Conservation (phyloP, 2,113 vertebrate genomes). For the Chrysemys picta region DNA sequence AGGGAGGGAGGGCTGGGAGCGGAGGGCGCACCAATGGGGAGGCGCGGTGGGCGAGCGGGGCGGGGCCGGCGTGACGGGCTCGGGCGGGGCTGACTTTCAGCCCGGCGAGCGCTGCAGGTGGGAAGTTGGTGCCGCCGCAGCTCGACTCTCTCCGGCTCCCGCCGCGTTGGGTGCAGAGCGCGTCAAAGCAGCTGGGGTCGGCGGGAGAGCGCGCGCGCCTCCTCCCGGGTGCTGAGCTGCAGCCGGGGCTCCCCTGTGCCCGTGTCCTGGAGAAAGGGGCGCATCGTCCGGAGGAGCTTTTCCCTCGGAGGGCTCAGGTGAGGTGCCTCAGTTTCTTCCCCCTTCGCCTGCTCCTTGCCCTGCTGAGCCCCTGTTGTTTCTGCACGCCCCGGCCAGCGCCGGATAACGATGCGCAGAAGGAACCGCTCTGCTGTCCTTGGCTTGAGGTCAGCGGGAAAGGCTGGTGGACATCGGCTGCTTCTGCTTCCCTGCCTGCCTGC, state of each 20-base stretch:
- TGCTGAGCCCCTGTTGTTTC: neutral
- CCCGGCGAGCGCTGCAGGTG: constrained; percentile 77
- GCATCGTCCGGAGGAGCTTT: neutral
- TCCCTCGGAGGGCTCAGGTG: constrained; percentile 64
- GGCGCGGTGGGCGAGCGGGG: neutral
- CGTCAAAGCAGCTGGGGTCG: neutral
- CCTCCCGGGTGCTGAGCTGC: neutral
- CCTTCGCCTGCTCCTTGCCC: neutral
- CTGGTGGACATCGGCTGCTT: constrained; percentile 5
- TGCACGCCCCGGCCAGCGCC: neutral
- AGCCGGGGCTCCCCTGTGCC: neutral
- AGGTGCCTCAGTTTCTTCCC: constrained; percentile 13
- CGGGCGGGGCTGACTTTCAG: neutral
- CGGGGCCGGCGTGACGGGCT: neutral
- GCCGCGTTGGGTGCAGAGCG: neutral
- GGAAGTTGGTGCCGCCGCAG: constrained; percentile 48
- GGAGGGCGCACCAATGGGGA: constrained; percentile 29
- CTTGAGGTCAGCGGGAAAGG: constrained; percentile 73
- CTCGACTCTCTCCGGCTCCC: neutral
- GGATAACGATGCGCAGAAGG: constrained; percentile 5
- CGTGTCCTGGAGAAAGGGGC: constrained; percentile 39
- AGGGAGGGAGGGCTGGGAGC: neutral
- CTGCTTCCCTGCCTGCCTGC: neutral
- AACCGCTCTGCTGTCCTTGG: constrained; percentile 74
- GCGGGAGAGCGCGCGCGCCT: neutral